Base-by-base conservation (phyloP, 2,888 invertebrate species). In the Drosophila pseudotakahashii region DNA sequence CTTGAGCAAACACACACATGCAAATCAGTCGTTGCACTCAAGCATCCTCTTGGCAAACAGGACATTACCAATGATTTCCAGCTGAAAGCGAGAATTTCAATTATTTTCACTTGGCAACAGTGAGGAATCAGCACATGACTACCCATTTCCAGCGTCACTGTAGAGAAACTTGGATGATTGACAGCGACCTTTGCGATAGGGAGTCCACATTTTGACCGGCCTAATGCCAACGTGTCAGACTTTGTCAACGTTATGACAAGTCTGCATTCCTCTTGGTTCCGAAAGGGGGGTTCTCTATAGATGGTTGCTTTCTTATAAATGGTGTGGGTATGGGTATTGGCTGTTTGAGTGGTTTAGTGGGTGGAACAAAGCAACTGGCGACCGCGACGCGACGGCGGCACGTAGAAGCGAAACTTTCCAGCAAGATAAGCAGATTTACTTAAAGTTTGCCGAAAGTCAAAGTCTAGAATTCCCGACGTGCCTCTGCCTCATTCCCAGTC, bases 401-500 rank as follows among this genome's bases (percentile, higher is more conserved):
- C 90, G 90, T 90, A 90, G 45, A 41, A 73, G 45, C 82, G 69
- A 77, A 85, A 81, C 57, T 71, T 88, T 84, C 82, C 73, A 81
- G 81, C 76, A 77, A 86, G 89, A 90, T 89, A 89, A 90, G 88
- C 84, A 81, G 88, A 89, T 89, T 89, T 89, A 78, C 81, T 87
- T 78, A 64, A 88, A 88, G 78, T 84, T 85, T 73, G 52, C 51
- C 42, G 54, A 66, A 66, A 66, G 64, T 67, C 73, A 77, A 82
- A 75, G 70, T 82, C 75, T 69, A 55, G 54, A 72, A 75, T 76
- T 73, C 73, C 55, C 77, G 79, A 81, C 79, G 82, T 82, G 81
- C 69, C 68, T 50, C 72, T 54, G 70, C 26, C 6, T 52, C 16
- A 23, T 19, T 54, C 30, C 2, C 23, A 44, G 9, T 51, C 9